Percentiles rank a stretch among this genome's conserved stretches.
Conservation (phyloP, 2,888 invertebrate species). For the Macrophya annulata region DNA sequence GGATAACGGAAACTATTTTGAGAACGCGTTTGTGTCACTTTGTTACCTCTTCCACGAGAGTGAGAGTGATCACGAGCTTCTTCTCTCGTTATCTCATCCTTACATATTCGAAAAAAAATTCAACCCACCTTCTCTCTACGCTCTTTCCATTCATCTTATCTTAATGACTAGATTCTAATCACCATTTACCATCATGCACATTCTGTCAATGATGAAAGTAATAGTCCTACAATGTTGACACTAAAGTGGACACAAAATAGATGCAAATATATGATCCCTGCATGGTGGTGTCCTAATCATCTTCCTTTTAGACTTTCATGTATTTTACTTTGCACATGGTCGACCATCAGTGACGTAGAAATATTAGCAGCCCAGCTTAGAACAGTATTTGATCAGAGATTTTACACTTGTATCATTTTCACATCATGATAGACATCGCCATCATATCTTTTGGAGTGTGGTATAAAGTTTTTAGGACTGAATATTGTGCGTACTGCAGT, state of each 20-base stretch:
- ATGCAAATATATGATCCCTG: neutral
- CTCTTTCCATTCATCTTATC: neutral
- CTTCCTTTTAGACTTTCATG: neutral
- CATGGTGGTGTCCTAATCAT: neutral
- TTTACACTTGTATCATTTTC: too few species aligned
- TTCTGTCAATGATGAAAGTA: neutral
- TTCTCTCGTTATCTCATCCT: neutral
- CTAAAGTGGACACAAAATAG: neutral
- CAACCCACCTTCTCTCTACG: neutral
- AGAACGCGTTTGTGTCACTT: neutral
- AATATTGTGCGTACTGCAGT: neutral
- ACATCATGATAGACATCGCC: too few species aligned
- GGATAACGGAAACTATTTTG: conserved; percentile 10
- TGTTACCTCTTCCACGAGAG: neutral
- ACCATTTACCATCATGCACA: neutral
- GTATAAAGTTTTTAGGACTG: too few species aligned
- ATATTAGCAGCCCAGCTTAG: too few species aligned
- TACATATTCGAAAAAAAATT: neutral
- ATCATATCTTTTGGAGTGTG: neutral
- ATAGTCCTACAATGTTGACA: neutral
- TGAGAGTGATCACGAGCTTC: neutral
- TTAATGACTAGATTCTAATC: conserved; percentile 36
- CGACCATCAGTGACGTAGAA: too few species aligned
- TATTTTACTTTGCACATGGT: neutral
- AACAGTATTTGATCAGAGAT: too few species aligned